Evolutionary conservation across 2,888 invertebrate genomes (phyloP).

Genomic region (Frankliniella fusca): DNA sequence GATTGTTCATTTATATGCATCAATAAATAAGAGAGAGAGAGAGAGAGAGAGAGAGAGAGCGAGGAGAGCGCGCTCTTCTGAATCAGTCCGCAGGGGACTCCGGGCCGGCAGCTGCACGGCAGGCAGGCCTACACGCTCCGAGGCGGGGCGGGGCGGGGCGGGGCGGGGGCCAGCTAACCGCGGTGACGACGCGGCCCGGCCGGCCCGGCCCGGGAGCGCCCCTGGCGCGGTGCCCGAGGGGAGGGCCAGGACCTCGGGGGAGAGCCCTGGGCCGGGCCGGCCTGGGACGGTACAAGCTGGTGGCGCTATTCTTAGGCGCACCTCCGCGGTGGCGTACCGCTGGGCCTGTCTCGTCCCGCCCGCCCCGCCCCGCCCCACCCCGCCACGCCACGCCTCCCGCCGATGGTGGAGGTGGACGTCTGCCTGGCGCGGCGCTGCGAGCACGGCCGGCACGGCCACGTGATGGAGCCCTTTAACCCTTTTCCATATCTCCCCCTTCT

Average conservation of each 20-base stretch:
- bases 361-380: not conserved
- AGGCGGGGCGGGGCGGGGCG: not conserved
- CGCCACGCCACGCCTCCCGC: not conserved
- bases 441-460: too few species aligned
- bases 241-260: not conserved
- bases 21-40: too few species aligned
- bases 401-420: not conserved
- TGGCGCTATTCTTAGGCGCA: not conserved
- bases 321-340: constrained; percentile 6
- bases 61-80: too few species aligned
- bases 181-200: not conserved
- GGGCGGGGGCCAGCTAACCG: not conserved
- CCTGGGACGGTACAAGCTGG: constrained; percentile 11
- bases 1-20: too few species aligned
- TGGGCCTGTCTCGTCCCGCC: not conserved
- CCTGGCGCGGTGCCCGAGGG: not conserved
- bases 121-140: not conserved
- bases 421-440: not conserved
- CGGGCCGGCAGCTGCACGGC: not conserved
- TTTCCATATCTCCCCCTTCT: not conserved
- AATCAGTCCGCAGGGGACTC: too few species aligned
- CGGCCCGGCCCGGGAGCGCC: not conserved
- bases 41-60: too few species aligned
- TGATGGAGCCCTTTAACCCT: not conserved
- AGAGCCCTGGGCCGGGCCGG: not conserved